Evolutionary conservation across 2,797 vertebrate species (phyloP).

Genomic region (Ibycter americanus): DNA sequence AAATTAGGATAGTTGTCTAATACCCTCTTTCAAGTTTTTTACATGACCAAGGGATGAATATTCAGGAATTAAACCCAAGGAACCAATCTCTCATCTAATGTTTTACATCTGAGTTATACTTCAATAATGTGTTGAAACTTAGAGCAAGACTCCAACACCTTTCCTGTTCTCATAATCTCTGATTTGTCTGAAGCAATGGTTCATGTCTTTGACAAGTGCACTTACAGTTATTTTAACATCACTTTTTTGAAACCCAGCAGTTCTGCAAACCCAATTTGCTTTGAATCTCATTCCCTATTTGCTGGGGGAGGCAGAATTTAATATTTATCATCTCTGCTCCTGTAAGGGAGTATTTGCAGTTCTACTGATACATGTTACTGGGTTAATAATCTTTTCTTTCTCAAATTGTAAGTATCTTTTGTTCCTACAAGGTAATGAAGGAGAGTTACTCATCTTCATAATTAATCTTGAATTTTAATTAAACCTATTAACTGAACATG

Average conservation of each 20-base stretch:
- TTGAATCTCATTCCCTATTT: neutral
- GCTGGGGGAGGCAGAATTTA: constrained; percentile 30
- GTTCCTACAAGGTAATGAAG: constrained; percentile 47
- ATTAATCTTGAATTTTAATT: constrained; percentile 67
- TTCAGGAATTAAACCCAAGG: neutral
- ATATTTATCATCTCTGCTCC: constrained; percentile 23
- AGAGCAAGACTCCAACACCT: neutral
- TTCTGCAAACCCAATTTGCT: constrained; percentile 29
- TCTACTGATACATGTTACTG: constrained; percentile 40
- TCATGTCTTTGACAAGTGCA: constrained; percentile 26
- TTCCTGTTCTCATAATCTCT: neutral
- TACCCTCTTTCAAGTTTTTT: neutral
- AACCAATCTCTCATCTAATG: neutral
- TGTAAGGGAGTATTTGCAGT: constrained; percentile 27
- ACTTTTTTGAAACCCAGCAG: constrained; percentile 33
- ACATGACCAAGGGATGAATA: neutral
- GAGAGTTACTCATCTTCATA: constrained; percentile 51
- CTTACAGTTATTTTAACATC: constrained; percentile 24
- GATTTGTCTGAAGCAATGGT: neutral
- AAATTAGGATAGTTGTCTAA: neutral
- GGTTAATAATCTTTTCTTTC: constrained; percentile 51
- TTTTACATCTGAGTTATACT: neutral
- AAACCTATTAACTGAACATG: constrained; percentile 50
- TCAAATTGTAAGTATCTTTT: constrained; percentile 40
- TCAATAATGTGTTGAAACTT: neutral